phyloP scores from a whole-genome alignment of 2,888 invertebrate species.

The Volucella inflata region DNA sequence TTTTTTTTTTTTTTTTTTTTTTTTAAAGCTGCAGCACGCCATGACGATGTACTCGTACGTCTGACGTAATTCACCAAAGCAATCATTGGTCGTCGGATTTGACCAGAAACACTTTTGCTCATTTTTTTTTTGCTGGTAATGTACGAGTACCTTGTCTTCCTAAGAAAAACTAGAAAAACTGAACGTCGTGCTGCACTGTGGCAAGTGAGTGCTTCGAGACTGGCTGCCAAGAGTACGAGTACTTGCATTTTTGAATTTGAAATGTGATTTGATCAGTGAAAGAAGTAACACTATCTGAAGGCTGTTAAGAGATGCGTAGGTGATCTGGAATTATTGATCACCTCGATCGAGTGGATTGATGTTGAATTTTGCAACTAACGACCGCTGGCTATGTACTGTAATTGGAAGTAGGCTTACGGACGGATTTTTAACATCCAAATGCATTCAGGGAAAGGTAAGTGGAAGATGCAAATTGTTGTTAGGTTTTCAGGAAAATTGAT shows the following conservation, averaged over 20 bases:
- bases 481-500: no score
- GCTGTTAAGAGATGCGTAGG: constrained; percentile 63
- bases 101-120: constrained; percentile 27
- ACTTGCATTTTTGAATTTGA: not conserved
- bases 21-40: not conserved
- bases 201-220: constrained; percentile 39
- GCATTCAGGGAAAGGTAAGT: constrained; percentile 13
- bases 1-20: constrained; percentile 11
- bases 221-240: constrained; percentile 45
- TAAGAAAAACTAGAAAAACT: constrained; percentile 56
- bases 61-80: constrained; percentile 65
- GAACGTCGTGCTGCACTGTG: constrained; percentile 14
- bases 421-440: not conserved
- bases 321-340: constrained; percentile 56
- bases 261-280: constrained; percentile 14
- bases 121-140: not conserved
- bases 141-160: not conserved
- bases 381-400: constrained; percentile 18
- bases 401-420: constrained; percentile 1
- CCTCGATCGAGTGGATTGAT: constrained; percentile 15
- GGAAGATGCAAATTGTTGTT: no score
- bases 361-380: constrained; percentile 26
- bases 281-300: constrained; percentile 30
- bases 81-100: constrained; percentile 55
- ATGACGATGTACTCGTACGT: constrained; percentile 57